Base-by-base conservation (phyloP, 2,888 invertebrate species). In the Oscheius sp. region DNA sequence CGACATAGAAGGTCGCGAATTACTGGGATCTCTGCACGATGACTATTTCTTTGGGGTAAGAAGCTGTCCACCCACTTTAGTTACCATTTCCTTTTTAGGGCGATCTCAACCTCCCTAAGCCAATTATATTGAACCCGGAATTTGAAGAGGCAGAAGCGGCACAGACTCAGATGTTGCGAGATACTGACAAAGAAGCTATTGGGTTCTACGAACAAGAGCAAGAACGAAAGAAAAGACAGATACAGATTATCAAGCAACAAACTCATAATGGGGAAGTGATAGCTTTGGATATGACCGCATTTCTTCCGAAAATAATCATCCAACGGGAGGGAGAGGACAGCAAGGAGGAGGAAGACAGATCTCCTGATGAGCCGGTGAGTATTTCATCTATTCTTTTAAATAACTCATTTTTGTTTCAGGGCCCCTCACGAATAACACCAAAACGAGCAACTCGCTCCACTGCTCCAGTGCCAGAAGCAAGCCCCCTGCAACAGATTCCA, bases 281-380 rank as follows among this genome's bases (percentile, higher is more conserved):
- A 2, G 3, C 29, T 12, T 27, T 25, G 69, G 52, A 9, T 56
- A 35, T 18, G 3, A 35, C 35, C 9, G 5, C 35, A 6, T 35
- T 3, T 9, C 35, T 35, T 9, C 35, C 35, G 35, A 9, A 3
- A 18, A 1, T 53, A 12, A 53, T 18, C 2, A 3, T 53, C n/a
- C 13, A 58, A 27, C 21, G 63, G 55, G 25, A 55, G 25, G n/a
- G 25, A 56, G 49, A 55, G 49, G 1, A 41, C n/a, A 16, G 66
- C 18, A 46, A 74, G 58, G 61, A 69, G 66, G 41, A 78, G 66
- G 13, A 49, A 49, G 21, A 3, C 5, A 13, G 21, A 21, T 3
- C 49, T 49, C 21, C 49, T 13, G n/a, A 16, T 3, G 49, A 18
- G 49, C 49, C 49, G 21, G 49, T 18, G 49, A 21, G 16, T 49